Percentiles rank a stretch among this genome's conserved stretches.
These are phyloP conservation scores for Coelopa frigida DNA, from an alignment of 1,140 invertebrate species.

Conservation along the genomic window DNA sequence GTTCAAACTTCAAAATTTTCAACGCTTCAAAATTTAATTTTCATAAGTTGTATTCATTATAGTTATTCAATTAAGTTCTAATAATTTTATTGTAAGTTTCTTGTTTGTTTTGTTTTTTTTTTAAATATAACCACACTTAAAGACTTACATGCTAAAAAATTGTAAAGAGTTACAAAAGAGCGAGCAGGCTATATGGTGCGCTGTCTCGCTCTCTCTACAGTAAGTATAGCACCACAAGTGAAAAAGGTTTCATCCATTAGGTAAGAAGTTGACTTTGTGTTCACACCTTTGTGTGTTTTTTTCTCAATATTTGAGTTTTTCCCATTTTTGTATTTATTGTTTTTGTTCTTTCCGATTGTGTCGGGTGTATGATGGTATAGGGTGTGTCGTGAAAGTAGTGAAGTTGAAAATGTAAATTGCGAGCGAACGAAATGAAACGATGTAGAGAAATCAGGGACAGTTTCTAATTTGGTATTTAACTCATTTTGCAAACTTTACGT, in stretches of 20 bases:
- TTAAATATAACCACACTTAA: conserved; percentile 4
- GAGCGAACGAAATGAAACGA: neutral
- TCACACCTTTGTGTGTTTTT: neutral
- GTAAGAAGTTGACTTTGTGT: neutral
- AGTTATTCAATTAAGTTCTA: too few species aligned
- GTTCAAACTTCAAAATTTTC: too few species aligned
- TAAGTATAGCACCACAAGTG: conserved; percentile 12
- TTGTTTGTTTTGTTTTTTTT: conserved; percentile 4
- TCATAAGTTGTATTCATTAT: too few species aligned
- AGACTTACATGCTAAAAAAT: neutral
- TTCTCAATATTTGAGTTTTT: neutral
- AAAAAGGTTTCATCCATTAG: neutral
- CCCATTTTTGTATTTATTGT: neutral
- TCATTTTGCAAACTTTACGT: neutral
- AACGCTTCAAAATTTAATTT: too few species aligned
- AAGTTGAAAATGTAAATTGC: neutral
- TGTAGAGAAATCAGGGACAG: neutral
- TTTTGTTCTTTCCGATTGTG: neutral
- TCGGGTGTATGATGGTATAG: neutral
- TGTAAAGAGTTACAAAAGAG: conserved; percentile 10
- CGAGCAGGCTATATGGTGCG: conserved; percentile 1
- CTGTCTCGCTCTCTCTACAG: conserved; percentile 4
- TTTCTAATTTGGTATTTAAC: neutral
- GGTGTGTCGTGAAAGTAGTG: neutral
- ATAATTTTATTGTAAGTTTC: too few species aligned